These are phyloP conservation scores for Mechanitis mazaeus DNA, from an alignment of 2,888 invertebrate species.

Conservation along the genomic window DNA sequence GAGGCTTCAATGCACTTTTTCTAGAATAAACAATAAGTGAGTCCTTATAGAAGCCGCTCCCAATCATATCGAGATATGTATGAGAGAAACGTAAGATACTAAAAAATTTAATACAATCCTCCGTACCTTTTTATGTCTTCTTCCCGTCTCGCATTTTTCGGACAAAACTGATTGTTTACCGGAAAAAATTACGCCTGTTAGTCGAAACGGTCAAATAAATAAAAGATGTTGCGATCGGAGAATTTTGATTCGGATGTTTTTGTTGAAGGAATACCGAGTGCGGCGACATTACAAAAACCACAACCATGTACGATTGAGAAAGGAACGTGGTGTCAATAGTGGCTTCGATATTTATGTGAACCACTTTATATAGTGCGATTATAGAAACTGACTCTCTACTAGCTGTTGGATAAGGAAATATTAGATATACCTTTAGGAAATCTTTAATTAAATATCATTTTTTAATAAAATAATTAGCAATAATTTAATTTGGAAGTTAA, in stretches of 20 bases:
- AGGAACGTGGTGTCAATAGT: slow-evolving; percentile 60
- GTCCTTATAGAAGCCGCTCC: slow-evolving; percentile 37
- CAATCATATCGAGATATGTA: slow-evolving; percentile 68
- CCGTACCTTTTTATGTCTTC: slow-evolving; percentile 66
- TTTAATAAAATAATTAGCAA: too few species aligned
- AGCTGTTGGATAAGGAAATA: too few species aligned
- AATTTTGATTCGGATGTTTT: slow-evolving; percentile 74
- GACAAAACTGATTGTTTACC: slow-evolving; percentile 75
- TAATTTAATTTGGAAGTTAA: too few species aligned
- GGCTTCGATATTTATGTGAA: slow-evolving; percentile 49
- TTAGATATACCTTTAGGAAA: too few species aligned
- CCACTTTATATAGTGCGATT: slow-evolving; percentile 40
- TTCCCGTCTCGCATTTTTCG: slow-evolving; percentile 73
- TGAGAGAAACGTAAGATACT: slow-evolving; percentile 40
- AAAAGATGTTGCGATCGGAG: slow-evolving; percentile 66
- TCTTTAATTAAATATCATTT: too few species aligned
- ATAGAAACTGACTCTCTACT: background rate
- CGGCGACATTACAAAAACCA: slow-evolving; percentile 53
- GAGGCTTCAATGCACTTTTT: slow-evolving; percentile 36
- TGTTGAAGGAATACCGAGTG: slow-evolving; percentile 55
- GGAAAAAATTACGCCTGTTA: slow-evolving; percentile 77
- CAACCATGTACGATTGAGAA: slow-evolving; percentile 58
- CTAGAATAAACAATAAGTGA: slow-evolving; percentile 32
- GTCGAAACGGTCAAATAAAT: slow-evolving; percentile 68
- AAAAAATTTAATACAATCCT: slow-evolving; percentile 56